Conservation (phyloP, 2,888 invertebrate species). For the Latrodectus elegans region DNA sequence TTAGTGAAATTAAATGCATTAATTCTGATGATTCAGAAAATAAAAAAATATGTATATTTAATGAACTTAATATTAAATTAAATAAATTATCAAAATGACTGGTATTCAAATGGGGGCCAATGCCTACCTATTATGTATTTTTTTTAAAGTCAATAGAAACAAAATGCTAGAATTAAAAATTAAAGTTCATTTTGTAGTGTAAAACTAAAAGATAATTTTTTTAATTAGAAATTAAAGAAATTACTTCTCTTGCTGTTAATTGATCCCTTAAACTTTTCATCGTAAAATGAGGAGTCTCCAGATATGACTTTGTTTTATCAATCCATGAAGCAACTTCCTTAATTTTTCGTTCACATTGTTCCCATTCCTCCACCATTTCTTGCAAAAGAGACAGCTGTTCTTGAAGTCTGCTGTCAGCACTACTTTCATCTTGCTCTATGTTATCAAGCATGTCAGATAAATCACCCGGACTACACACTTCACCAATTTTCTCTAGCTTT, state of each 20-base stretch:
- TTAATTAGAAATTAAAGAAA: background rate
- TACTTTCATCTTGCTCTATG: constrained; percentile 89
- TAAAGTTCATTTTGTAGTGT: no score
- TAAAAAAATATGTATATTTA: no score
- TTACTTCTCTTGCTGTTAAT: constrained; percentile 83
- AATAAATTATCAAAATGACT: background rate
- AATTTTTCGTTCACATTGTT: constrained; percentile 94
- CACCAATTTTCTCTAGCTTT: constrained; percentile 88
- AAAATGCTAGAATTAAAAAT: no score
- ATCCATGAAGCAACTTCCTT: constrained; percentile 92
- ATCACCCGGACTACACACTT: constrained; percentile 88
- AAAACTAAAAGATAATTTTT: no score
- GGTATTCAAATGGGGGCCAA: background rate
- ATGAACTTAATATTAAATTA: no score
- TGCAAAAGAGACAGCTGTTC: constrained; percentile 91
- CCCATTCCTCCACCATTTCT: constrained; percentile 96
- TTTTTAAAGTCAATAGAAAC: no score
- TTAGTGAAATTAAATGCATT: no score
- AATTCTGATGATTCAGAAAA: no score
- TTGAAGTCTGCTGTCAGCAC: constrained; percentile 87
- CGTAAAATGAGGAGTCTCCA: constrained; percentile 87
- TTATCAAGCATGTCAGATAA: constrained; percentile 88
- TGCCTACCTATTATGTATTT: no score
- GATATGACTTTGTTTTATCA: constrained; percentile 85
- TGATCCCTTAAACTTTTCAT: constrained; percentile 92